Conservation (phyloP, 2,797 vertebrate species). For the Hemitrygon akajei region DNA sequence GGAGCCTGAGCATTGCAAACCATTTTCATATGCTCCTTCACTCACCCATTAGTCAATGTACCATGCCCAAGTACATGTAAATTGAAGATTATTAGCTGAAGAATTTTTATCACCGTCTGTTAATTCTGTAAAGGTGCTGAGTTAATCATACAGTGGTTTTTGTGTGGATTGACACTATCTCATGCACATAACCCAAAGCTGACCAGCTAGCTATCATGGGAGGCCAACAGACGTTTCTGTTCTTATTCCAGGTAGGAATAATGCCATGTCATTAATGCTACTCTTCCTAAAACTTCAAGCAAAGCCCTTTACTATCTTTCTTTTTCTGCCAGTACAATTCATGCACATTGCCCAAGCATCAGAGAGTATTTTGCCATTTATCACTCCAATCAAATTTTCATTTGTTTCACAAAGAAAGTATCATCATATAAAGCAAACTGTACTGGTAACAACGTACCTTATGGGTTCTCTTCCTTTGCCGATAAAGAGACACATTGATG, state of each 20-base stretch:
- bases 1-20: background rate
- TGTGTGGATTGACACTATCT: background rate
- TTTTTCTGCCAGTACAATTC: background rate
- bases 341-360: background rate
- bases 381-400: background rate
- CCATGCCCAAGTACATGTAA: background rate
- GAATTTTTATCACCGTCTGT: background rate
- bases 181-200: background rate
- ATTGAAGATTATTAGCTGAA: background rate
- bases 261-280: background rate
- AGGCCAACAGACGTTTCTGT: background rate
- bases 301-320: background rate
- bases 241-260: background rate
- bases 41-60: background rate
- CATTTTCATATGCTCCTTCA: background rate
- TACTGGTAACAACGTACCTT: background rate
- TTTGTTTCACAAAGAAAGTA: background rate
- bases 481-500: constrained; percentile 2
- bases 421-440: background rate
- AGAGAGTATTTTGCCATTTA: background rate
- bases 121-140: background rate
- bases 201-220: background rate
- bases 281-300: background rate
- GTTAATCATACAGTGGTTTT: background rate
- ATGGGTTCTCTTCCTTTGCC: background rate